Percentiles rank a stretch among this genome's conserved stretches.
Evolutionary conservation across 35 echinoderm and acorn worm genomes (phyloP).

Genomic region (Ophiothrix spiculata): DNA sequence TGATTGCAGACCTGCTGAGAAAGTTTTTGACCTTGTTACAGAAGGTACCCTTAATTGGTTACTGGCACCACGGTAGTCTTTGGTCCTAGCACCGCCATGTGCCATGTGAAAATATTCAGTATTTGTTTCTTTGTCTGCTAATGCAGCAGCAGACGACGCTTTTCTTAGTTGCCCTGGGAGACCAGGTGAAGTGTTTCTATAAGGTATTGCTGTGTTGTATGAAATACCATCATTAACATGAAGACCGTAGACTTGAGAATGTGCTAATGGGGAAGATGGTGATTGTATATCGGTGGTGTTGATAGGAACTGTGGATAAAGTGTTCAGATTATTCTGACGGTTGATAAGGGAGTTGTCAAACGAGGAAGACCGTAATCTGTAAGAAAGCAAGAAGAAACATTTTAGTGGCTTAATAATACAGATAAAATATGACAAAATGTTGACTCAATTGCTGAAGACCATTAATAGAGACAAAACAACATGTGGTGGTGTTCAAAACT

Average conservation of each 20-base stretch:
- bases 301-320: constrained; percentile 4
- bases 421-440: too few relatives aligned
- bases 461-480: too few relatives aligned
- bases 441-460: too few relatives aligned
- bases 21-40: constrained; percentile 53
- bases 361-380: constrained; percentile 67
- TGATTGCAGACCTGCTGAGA: constrained; percentile 16
- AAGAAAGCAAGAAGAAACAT: not conserved
- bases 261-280: not conserved
- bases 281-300: not conserved
- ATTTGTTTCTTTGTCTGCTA: constrained; percentile 1
- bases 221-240: not conserved
- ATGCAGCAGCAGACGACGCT: constrained; percentile 26
- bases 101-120: not conserved
- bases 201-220: not conserved
- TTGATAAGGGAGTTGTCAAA: constrained; percentile 64
- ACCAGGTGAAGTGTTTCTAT: not conserved
- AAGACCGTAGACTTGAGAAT: not conserved
- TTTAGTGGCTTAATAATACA: too few relatives aligned
- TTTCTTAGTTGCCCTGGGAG: not conserved
- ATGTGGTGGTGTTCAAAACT: too few relatives aligned
- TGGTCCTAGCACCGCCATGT: constrained; percentile 12
- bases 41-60: constrained; percentile 21
- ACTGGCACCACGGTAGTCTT: not conserved
- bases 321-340: constrained; percentile 26